Percentiles rank a stretch among this genome's conserved stretches.
Conservation (phyloP, 2,797 vertebrate genomes). For the Gallirallus australis region DNA sequence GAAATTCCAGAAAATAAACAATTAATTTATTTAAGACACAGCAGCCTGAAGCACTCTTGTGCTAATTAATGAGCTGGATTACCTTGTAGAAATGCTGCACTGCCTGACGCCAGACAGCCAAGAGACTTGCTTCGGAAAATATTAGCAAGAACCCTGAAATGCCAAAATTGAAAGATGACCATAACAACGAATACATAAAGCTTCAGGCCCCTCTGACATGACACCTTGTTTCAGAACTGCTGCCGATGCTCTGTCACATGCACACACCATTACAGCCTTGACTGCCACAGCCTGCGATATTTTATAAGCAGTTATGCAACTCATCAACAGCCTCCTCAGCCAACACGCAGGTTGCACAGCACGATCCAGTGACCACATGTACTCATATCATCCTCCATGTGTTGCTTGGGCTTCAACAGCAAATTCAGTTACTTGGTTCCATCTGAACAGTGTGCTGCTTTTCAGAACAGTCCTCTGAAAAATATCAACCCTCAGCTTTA, state of each 20-base stretch:
- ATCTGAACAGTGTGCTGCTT: fast-evolving
- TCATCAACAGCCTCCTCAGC: neutral
- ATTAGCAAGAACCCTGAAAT: neutral
- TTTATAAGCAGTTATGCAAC: neutral
- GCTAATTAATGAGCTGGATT: neutral
- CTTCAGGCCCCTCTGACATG: neutral
- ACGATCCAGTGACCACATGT: neutral
- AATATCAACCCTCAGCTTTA: neutral
- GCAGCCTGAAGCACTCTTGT: neutral
- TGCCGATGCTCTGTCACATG: neutral
- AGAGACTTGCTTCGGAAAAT: neutral
- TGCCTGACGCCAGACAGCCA: neutral
- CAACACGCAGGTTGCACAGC: neutral
- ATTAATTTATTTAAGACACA: neutral
- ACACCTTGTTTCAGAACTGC: neutral
- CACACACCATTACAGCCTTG: neutral
- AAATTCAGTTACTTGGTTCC: neutral
- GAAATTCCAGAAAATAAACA: neutral
- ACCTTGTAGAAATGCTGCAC: neutral
- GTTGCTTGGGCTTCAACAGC: fast-evolving
- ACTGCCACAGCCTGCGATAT: neutral
- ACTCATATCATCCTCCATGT: neutral
- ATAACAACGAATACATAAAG: neutral
- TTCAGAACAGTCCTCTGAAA: neutral
- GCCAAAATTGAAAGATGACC: neutral